phyloP scores from a whole-genome alignment of 2,888 invertebrate species.

The Thelaira solivaga region DNA sequence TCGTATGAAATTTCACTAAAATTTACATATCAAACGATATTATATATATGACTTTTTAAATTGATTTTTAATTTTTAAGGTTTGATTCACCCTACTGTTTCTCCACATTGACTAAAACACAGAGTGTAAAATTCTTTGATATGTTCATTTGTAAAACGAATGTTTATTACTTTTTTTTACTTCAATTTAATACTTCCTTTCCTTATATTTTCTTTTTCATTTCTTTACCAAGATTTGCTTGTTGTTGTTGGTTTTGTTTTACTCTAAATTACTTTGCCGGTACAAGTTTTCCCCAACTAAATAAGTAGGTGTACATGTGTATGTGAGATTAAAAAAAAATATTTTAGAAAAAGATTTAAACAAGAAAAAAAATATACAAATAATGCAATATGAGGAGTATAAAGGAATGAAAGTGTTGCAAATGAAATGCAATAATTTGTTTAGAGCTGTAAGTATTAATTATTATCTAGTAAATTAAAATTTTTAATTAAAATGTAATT shows the following conservation, averaged over 20 bases:
- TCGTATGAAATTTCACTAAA: no score
- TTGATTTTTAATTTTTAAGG: no score
- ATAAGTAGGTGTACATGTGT: neutral
- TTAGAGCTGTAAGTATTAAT: neutral
- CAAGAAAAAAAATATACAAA: neutral
- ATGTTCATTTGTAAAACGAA: constrained; percentile 35
- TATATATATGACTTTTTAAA: no score
- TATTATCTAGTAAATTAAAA: constrained; percentile 17
- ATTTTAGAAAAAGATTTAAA: neutral
- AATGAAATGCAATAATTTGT: constrained; percentile 4
- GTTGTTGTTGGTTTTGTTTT: neutral
- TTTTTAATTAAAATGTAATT: constrained; percentile 31
- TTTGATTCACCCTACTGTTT: no score
- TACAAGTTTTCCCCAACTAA: neutral
- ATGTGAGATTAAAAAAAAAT: neutral
- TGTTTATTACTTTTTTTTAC: constrained; percentile 47
- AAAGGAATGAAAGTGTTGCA: constrained; percentile 6
- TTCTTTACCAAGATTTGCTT: neutral
- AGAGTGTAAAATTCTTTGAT: constrained; percentile 52
- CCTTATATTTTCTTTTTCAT: neutral
- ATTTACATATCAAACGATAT: no score
- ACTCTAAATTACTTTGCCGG: constrained; percentile 10
- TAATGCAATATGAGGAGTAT: neutral
- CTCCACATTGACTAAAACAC: no score
- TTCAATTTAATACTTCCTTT: neutral